Base-by-base conservation (phyloP, 2,113 vertebrate genomes). In the Dipodomys spectabilis region DNA sequence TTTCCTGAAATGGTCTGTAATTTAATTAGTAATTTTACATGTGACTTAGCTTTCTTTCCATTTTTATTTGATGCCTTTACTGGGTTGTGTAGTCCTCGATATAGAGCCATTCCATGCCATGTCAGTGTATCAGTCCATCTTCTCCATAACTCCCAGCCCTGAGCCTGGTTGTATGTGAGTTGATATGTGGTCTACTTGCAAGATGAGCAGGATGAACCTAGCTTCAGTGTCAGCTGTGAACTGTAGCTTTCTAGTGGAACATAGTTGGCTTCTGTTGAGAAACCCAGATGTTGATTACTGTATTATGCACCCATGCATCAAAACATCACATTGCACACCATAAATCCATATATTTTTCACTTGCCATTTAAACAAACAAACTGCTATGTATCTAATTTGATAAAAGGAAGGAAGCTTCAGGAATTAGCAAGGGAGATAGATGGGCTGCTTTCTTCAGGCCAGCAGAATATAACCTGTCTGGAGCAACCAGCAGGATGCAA, bases 401-500 rank as follows among this genome's bases (percentile, higher is more conserved):
- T 57, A 83, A 18, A 78, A 30, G 13, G 45, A 45, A 32, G 10
- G 22, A 64, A n/a, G 80, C n/a, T 0, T 57, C 10, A 32, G 62
- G 2, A 32, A 27, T 18, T 15, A 0, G 44, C 7, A 72, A 49
- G 6, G 6, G 13, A 65, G 12, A 39, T 7, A 57, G 0, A 1
- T 5, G 62, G 35, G 0, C 13, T 23, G 0, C 27, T 62, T 68
- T 88, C 80, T 86, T 28, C 19, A 87, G 25, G 57, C 11, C 18
- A 86, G 53, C 25, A 82, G 13, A 62, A 5, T 7, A 45, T 15
- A 53, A 53, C 68, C 5, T 19, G 13, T 62, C 9, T 3, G 71
- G 60, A 65, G 30, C 44, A 90, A 44, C 27, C 44, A 18, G 32
- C 12, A 9, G 19, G 23, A 75, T 49, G 3, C 13, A 53, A 30